Evolutionary conservation across 2,888 invertebrate genomes (phyloP).

Genomic region (Chalcosyrphus nemorum): DNA sequence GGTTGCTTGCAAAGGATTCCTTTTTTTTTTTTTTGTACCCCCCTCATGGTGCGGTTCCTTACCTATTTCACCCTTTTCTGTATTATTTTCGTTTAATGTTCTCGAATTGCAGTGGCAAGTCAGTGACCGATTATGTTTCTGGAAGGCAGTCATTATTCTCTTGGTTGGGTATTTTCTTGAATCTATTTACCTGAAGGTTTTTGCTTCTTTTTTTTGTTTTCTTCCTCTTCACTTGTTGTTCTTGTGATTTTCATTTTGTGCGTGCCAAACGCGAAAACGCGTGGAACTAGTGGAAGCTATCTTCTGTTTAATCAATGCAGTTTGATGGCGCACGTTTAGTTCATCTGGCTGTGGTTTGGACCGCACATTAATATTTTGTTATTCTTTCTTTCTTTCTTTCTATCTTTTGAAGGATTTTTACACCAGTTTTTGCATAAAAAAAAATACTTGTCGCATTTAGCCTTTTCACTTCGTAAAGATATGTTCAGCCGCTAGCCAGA

Average conservation of each 20-base stretch:
- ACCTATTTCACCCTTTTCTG: slow-evolving; percentile 1
- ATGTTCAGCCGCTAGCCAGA: too few species aligned
- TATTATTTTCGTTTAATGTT: slow-evolving; percentile 41
- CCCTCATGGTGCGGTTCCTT: neutral
- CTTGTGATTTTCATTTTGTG: neutral
- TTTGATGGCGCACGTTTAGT: neutral
- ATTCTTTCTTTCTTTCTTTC: too few species aligned
- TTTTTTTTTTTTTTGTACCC: neutral
- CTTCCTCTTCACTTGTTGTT: neutral
- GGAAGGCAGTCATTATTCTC: slow-evolving; percentile 41
- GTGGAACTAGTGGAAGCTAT: slow-evolving; percentile 5
- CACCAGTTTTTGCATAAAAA: too few species aligned
- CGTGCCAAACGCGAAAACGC: slow-evolving; percentile 5
- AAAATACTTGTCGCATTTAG: too few species aligned
- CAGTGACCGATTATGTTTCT: slow-evolving; percentile 49
- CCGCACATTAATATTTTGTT: slow-evolving; percentile 1
- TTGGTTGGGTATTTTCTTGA: slow-evolving; percentile 22
- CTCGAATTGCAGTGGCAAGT: slow-evolving; percentile 47
- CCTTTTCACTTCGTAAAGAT: too few species aligned
- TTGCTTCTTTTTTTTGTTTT: neutral
- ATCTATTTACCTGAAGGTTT: slow-evolving; percentile 18
- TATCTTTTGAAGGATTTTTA: too few species aligned
- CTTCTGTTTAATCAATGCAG: slow-evolving; percentile 21
- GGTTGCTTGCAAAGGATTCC: slow-evolving; percentile 13
- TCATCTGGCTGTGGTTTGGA: neutral